Evolutionary conservation across 2,888 invertebrate species (phyloP), one percentile per base, ranked within the genome.

Genomic region (Gari tellinella): DNA sequence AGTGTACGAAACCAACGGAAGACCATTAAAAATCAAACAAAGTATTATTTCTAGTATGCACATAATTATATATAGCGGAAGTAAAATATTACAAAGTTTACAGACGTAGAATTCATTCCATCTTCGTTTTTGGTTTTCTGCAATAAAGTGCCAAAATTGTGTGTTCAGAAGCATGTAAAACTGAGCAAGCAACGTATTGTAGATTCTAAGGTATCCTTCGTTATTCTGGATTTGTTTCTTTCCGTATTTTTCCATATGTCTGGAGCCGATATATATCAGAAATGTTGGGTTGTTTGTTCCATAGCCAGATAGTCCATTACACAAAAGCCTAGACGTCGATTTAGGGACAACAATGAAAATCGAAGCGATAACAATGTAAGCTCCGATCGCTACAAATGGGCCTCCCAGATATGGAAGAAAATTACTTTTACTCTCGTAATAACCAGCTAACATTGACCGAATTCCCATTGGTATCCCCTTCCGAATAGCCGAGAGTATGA

Each of bases 401-500:
- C 80, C 82, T 0, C 80, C 80, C 10, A 82, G 38, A 23, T 40
- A 57, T 0, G 60, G 52, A 4, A 82, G 60, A 46, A 82, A 82
- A 49, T 78, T 82, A 1, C 17, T 1, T 38, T 52, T 45, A 26
- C 80, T 80, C 10, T 72, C 26, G 14, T 67, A n/a, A 51, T 65
- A 78, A 19, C 82, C 82, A 3, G 82, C 67, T 0, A 67, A 25
- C 56, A 82, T 65, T 4, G 82, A 82, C 3, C 77, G 48, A 62
- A 82, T 80, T 2, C 77, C 80, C 46, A 79, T 56, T 12, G 78
- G 80, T 1, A 74, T 73, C 0, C 82, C 82, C 25, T 70, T 72
- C 2, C 52, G 21, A 4, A 80, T 67, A 49, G 75, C 66, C 17
- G 55, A 55, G 10, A 52, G 45, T 2, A 82, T 63, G 48, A 68